Evolutionary conservation across 1,140 invertebrate genomes (phyloP).

Genomic region (Euschistus heros): DNA sequence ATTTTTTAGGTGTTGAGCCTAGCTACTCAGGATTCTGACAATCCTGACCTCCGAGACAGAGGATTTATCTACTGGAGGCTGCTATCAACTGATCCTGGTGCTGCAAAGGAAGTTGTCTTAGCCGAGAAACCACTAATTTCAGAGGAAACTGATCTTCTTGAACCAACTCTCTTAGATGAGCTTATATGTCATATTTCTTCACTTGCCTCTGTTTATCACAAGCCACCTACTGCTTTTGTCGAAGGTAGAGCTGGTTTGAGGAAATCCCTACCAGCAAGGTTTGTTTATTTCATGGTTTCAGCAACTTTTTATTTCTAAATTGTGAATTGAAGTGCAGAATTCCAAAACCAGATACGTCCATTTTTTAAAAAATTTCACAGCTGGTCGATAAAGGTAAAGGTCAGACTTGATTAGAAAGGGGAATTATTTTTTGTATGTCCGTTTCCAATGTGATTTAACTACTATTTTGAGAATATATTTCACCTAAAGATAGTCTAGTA

Average conservation of each 20-base stretch:
- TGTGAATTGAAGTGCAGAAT: too few species aligned
- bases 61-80: conserved; percentile 99
- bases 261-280: conserved; percentile 41
- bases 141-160: conserved; percentile 96
- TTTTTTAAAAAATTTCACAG: too few species aligned
- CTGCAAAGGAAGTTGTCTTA: conserved; percentile 97
- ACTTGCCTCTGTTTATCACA: conserved; percentile 97
- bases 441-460: too few species aligned
- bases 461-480: too few species aligned
- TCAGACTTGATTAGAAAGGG: too few species aligned
- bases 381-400: too few species aligned
- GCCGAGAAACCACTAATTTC: conserved; percentile 99
- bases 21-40: conserved; percentile 97
- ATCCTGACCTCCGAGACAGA: conserved; percentile 94
- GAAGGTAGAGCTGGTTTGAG: conserved; percentile 58
- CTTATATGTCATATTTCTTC: conserved; percentile 98
- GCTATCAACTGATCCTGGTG: conserved; percentile 94
- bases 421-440: too few species aligned
- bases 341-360: too few species aligned
- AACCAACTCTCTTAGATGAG: conserved; percentile 95
- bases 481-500: too few species aligned
- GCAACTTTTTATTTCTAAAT: too few species aligned
- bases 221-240: conserved; percentile 97
- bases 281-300: conserved; percentile 15
- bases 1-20: conserved; percentile 68